phyloP scores from a whole-genome alignment of 1,140 invertebrate genomes.

The Parasteatoda tepidariorum region DNA sequence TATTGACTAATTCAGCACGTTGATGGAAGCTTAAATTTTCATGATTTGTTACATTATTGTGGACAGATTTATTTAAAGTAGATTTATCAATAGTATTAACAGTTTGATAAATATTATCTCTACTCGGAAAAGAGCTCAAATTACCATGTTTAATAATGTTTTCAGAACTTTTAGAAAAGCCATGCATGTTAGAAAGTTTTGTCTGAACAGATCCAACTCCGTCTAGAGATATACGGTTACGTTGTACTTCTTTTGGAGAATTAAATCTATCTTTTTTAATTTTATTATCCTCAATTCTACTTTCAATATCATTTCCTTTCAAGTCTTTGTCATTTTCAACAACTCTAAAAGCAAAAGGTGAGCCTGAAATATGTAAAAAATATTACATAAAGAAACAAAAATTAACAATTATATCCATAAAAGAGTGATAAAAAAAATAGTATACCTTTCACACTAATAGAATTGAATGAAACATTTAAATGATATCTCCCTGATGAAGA shows the following conservation, averaged over 20 bases:
- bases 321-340: constrained; percentile 45
- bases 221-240: constrained; percentile 37
- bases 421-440: background rate
- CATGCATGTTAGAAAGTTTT: background rate
- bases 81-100: background rate
- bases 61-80: background rate
- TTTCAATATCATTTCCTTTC: constrained; percentile 18
- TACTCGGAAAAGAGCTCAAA: constrained; percentile 18
- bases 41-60: constrained; percentile 65
- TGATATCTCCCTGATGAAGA: constrained; percentile 90
- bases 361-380: constrained; percentile 69
- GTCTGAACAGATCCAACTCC: background rate
- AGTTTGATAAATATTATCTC: constrained; percentile 21
- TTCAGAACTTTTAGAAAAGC: constrained; percentile 4
- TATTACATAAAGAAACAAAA: background rate
- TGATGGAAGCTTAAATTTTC: constrained; percentile 62
- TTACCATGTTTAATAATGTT: background rate
- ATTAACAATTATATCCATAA: background rate
- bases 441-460: constrained; percentile 91
- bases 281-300: constrained; percentile 27
- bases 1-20: constrained; percentile 49
- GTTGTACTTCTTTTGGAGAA: constrained; percentile 42
- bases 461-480: constrained; percentile 95
- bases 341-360: constrained; percentile 70
- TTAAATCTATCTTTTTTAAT: constrained; percentile 31